These are phyloP conservation scores for Neofelis nebulosa DNA, from an alignment of 2,113 vertebrate species.

Conservation along the genomic window DNA sequence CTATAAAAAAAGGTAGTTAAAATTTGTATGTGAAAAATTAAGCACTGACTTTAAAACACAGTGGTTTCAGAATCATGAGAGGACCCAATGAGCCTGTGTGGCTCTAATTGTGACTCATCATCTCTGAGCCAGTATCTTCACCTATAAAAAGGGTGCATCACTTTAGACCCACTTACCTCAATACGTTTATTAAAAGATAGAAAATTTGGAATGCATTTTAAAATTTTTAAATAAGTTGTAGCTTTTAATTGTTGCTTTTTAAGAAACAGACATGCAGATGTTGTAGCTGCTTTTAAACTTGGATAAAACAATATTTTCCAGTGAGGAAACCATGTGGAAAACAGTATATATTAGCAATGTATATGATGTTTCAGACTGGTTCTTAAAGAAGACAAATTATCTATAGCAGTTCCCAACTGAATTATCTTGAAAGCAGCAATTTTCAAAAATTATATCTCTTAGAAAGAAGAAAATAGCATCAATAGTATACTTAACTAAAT, in stretches of 20 bases:
- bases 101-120: not conserved
- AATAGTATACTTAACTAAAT: constrained; percentile 41
- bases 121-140: not conserved
- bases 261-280: not conserved
- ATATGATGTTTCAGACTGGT: not conserved
- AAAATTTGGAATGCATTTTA: not conserved
- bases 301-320: not conserved
- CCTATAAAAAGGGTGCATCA: not conserved
- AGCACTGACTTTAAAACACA: not conserved
- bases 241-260: not conserved
- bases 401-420: not conserved
- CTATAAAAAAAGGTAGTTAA: not conserved
- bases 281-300: not conserved
- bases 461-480: not conserved
- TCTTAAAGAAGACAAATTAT: not conserved
- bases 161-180: not conserved
- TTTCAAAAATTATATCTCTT: constrained; percentile 32
- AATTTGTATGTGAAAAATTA: not conserved
- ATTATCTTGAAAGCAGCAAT: not conserved
- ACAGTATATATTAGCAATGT: not conserved
- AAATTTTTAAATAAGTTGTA: not conserved
- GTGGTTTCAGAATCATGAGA: not conserved
- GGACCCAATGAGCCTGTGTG: not conserved
- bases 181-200: not conserved
- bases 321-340: not conserved